phyloP scores from a whole-genome alignment of 1,140 invertebrate species.

The Micrasema longulum region DNA sequence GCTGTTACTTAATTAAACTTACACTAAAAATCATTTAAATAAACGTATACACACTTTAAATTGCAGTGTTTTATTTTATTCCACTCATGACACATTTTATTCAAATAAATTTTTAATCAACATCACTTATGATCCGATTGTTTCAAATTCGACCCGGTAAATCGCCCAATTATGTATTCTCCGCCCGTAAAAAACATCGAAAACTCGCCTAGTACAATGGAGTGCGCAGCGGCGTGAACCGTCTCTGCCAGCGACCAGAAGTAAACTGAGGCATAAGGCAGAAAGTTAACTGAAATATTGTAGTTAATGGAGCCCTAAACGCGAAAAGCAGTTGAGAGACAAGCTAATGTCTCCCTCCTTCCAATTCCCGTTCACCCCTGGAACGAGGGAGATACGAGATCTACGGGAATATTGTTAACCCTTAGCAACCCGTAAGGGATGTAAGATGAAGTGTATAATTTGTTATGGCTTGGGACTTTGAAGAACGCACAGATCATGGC shows the following conservation, averaged over 20 bases:
- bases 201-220: not conserved
- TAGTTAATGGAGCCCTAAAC: constrained; percentile 30
- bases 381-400: not conserved
- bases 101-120: too few species aligned
- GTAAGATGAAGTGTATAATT: not conserved
- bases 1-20: too few species aligned
- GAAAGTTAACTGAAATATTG: constrained; percentile 24
- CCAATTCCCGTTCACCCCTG: not conserved
- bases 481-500: too few species aligned
- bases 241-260: not conserved
- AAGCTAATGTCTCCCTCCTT: constrained; percentile 2
- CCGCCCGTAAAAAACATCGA: constrained; percentile 27
- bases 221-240: not conserved
- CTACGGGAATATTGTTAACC: constrained; percentile 13
- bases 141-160: too few species aligned
- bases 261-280: constrained; percentile 5
- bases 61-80: too few species aligned
- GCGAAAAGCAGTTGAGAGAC: not conserved
- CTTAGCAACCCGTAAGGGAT: constrained; percentile 2
- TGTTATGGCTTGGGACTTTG: not conserved
- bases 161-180: too few species aligned
- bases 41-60: too few species aligned
- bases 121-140: too few species aligned
- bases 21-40: too few species aligned
- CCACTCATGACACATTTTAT: too few species aligned